These are phyloP conservation scores for Drosophila ficusphila DNA, from an alignment of 1,140 invertebrate species.

Conservation along the genomic window DNA sequence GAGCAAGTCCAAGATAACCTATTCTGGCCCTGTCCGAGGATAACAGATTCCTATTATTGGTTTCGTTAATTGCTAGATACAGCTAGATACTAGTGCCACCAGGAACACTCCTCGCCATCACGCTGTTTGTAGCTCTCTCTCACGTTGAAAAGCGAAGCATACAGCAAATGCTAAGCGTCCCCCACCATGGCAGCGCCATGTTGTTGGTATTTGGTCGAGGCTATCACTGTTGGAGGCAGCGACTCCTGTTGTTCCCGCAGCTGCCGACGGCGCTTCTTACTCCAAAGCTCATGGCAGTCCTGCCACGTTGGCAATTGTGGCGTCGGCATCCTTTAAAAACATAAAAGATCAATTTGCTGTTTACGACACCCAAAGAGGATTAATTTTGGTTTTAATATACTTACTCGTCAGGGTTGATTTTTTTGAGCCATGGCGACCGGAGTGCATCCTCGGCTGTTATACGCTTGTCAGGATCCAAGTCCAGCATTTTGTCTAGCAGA, in stretches of 20 bases:
- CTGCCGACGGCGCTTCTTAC: constrained; percentile 94
- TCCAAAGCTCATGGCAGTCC: constrained; percentile 99
- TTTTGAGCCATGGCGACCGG: constrained; percentile 96
- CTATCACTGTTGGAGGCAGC: constrained; percentile 62
- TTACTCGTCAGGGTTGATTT: constrained; percentile 95
- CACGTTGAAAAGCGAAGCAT: constrained; percentile 57
- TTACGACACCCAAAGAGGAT: neutral
- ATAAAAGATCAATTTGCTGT: constrained; percentile 19
- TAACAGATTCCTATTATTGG: constrained; percentile 36
- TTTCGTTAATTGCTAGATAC: constrained; percentile 40
- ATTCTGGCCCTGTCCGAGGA: constrained; percentile 42
- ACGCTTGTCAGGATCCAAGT: constrained; percentile 96
- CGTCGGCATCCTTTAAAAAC: constrained; percentile 89
- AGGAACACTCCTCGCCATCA: constrained; percentile 57
- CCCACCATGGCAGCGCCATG: constrained; percentile 77
- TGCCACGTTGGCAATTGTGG: constrained; percentile 96
- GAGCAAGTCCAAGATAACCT: constrained; percentile 53
- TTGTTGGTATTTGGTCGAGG: constrained; percentile 85
- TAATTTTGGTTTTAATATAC: constrained; percentile 80
- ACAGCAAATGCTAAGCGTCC: constrained; percentile 77
- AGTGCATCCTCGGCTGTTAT: constrained; percentile 98
- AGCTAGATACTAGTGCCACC: constrained; percentile 65
- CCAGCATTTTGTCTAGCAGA: constrained; percentile 97
- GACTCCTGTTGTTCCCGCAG: constrained; percentile 88
- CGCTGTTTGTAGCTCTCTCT: constrained; percentile 48